Conservation (phyloP, 1,140 invertebrate genomes). For the Lasioglossum albipes region DNA sequence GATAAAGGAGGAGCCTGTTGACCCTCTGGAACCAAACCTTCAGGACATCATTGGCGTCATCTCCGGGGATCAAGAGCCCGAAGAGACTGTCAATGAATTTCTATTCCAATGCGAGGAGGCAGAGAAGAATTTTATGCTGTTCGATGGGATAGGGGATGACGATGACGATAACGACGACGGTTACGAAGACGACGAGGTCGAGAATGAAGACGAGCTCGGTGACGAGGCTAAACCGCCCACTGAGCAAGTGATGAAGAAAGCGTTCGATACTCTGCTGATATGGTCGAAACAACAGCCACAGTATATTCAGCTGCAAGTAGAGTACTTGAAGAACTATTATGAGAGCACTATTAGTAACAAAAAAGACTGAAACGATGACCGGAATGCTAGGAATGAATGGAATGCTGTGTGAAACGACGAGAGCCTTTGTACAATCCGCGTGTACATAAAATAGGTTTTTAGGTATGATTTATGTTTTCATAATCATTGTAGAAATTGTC, state of each 20-base stretch:
- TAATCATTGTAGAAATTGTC: too few relatives aligned
- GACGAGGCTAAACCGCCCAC: too few relatives aligned
- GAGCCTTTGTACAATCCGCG: background rate
- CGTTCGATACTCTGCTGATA: background rate
- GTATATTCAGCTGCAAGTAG: background rate
- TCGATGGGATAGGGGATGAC: background rate
- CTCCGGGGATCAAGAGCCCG: background rate
- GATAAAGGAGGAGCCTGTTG: background rate
- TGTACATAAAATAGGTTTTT: background rate
- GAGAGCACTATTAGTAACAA: background rate
- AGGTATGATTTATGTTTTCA: too few relatives aligned
- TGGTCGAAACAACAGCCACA: slow-evolving; percentile 1
- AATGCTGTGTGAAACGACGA: background rate
- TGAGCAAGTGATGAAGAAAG: background rate
- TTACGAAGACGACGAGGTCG: background rate
- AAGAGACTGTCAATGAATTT: slow-evolving; percentile 4
- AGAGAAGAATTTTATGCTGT: background rate
- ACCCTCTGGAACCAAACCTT: background rate
- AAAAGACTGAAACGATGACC: background rate
- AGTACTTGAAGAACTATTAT: background rate
- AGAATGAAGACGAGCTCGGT: background rate
- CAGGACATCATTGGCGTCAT: slow-evolving; percentile 12
- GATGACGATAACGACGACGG: background rate
- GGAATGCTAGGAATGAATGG: background rate
- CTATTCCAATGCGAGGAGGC: background rate